These are phyloP conservation scores for Mastomys coucha DNA, from an alignment of 2,113 vertebrate species.

Conservation along the genomic window DNA sequence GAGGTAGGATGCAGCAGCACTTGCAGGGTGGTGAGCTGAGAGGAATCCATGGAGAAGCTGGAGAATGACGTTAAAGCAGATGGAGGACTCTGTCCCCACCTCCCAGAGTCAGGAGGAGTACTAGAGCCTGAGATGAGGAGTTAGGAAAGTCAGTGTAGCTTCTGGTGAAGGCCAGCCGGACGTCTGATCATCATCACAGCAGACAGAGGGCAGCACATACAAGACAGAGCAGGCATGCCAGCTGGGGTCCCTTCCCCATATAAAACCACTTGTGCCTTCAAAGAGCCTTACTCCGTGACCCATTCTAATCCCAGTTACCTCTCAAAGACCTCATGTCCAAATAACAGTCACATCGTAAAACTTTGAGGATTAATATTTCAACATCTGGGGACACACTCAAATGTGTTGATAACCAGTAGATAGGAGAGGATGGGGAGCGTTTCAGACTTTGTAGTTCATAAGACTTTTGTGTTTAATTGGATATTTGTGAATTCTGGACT, in stretches of 20 bases:
- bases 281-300: neutral
- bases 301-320: neutral
- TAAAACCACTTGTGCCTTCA: neutral
- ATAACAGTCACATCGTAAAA: neutral
- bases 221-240: neutral
- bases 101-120: neutral
- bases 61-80: neutral
- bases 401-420: neutral
- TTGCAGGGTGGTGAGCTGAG: neutral
- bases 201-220: neutral
- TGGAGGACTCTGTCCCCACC: rapidly evolving
- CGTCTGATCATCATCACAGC: neutral
- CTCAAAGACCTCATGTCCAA: neutral
- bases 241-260: neutral
- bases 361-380: neutral
- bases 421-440: neutral
- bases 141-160: neutral
- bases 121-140: neutral
- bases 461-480: neutral
- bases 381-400: neutral
- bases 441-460: neutral
- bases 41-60: neutral
- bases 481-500: neutral
- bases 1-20: neutral
- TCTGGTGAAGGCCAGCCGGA: neutral